These are phyloP conservation scores for Cryptocephalus primarius DNA, from an alignment of 2,888 invertebrate genomes.

Conservation along the genomic window DNA sequence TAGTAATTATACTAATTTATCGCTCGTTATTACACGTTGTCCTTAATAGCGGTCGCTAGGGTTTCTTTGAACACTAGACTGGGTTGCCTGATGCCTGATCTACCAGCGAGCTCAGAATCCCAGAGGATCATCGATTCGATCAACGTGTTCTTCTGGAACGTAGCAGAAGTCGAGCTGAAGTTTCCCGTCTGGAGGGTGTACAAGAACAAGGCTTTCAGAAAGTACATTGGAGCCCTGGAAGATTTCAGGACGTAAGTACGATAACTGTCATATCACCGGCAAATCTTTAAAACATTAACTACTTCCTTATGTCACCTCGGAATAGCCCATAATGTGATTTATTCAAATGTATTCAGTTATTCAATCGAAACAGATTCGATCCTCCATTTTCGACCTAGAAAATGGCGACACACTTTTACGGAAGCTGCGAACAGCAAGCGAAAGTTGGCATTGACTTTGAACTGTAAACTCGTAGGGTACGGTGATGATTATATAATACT, in stretches of 20 bases:
- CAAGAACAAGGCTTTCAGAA: constrained; percentile 58
- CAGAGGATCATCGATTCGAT: constrained; percentile 68
- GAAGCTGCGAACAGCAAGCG: background rate
- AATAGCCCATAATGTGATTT: too few relatives aligned
- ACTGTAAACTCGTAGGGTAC: background rate
- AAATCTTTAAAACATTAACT: too few relatives aligned
- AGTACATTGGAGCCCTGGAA: constrained; percentile 60
- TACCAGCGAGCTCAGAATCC: constrained; percentile 46
- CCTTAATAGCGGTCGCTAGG: constrained; percentile 57
- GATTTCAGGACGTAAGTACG: constrained; percentile 56
- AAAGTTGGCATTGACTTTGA: constrained; percentile 11
- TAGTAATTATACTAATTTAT: background rate
- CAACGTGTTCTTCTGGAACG: constrained; percentile 66
- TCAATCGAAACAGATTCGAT: too few relatives aligned
- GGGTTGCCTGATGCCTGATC: constrained; percentile 54
- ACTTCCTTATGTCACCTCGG: too few relatives aligned
- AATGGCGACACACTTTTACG: constrained; percentile 4
- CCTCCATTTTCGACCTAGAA: background rate
- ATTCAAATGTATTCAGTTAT: too few relatives aligned
- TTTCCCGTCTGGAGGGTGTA: constrained; percentile 67
- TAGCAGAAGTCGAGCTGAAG: constrained; percentile 61
- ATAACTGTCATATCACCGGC: background rate
- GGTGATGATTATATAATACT: constrained; percentile 3
- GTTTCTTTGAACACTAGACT: constrained; percentile 73
- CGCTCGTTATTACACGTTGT: background rate